Percentiles rank a stretch among this genome's conserved stretches.
Conservation (phyloP, 1,140 invertebrate species). For the Argopecten irradians region DNA sequence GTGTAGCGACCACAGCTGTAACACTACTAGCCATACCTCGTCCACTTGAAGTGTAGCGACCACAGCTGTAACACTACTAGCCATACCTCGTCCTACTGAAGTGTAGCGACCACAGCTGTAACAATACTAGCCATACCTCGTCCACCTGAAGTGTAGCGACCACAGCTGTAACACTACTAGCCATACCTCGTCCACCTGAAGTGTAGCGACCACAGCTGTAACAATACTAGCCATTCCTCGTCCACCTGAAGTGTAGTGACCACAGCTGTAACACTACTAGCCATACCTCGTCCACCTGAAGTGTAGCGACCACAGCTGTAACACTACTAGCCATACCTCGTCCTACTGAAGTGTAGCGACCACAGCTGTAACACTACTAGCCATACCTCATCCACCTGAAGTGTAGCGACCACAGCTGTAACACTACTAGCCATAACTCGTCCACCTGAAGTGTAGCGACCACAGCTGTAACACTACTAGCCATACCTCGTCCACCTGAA, state of each 20-base stretch:
- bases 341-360: constrained; percentile 88
- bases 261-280: constrained; percentile 90
- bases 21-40: constrained; percentile 91
- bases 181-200: constrained; percentile 87
- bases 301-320: constrained; percentile 93
- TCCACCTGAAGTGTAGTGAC: constrained; percentile 88
- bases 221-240: constrained; percentile 64
- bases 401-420: constrained; percentile 93
- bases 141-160: constrained; percentile 88
- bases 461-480: constrained; percentile 90
- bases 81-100: constrained; percentile 86
- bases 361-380: constrained; percentile 90
- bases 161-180: constrained; percentile 90
- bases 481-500: constrained; percentile 87
- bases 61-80: constrained; percentile 90
- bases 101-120: constrained; percentile 93
- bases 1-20: constrained; percentile 93
- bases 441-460: constrained; percentile 88
- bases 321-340: constrained; percentile 91
- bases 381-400: constrained; percentile 87
- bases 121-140: constrained; percentile 64
- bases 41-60: constrained; percentile 88
- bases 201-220: constrained; percentile 93
- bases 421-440: constrained; percentile 64
- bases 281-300: constrained; percentile 87